Conservation (phyloP, 2,888 invertebrate species). For the Liodrosophila aerea region DNA sequence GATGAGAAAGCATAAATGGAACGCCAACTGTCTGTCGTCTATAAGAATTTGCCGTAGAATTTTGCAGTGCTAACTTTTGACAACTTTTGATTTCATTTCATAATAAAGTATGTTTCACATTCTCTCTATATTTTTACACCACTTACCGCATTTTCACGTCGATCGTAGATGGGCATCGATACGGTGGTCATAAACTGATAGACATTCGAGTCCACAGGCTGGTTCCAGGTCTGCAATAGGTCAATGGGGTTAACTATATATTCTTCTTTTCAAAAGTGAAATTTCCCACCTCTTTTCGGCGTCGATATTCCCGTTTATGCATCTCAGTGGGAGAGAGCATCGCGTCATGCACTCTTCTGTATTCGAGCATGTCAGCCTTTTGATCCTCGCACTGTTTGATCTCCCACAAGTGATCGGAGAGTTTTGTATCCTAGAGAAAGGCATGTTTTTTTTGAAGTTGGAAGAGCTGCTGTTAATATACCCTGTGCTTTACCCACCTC, state of each 20-base stretch:
- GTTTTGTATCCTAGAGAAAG: constrained; percentile 92
- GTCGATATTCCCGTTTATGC: constrained; percentile 82
- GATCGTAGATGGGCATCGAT: constrained; percentile 96
- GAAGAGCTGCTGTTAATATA: no score
- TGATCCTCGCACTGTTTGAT: constrained; percentile 91
- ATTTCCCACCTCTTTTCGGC: constrained; percentile 76
- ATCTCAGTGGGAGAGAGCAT: no score
- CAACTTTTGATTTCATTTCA: no score
- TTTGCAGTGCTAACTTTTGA: no score
- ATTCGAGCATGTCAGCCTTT: constrained; percentile 88
- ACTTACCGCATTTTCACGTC: constrained; percentile 91
- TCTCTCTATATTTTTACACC: neutral
- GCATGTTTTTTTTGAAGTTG: constrained; percentile 23
- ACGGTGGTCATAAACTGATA: constrained; percentile 96
- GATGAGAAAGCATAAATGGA: constrained; percentile 21
- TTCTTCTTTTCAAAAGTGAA: neutral
- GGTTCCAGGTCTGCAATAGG: constrained; percentile 77
- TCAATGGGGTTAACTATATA: neutral
- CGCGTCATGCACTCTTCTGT: constrained; percentile 82
- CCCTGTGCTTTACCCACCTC: constrained; percentile 85
- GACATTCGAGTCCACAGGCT: constrained; percentile 83
- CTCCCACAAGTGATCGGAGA: constrained; percentile 95
- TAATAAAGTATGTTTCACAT: neutral
- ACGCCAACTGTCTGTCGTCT: no score
- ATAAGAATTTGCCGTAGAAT: no score